Percentiles rank a stretch among this genome's conserved stretches.
Conservation (phyloP, 2,888 invertebrate species). For the Epistrophella euchroma region DNA sequence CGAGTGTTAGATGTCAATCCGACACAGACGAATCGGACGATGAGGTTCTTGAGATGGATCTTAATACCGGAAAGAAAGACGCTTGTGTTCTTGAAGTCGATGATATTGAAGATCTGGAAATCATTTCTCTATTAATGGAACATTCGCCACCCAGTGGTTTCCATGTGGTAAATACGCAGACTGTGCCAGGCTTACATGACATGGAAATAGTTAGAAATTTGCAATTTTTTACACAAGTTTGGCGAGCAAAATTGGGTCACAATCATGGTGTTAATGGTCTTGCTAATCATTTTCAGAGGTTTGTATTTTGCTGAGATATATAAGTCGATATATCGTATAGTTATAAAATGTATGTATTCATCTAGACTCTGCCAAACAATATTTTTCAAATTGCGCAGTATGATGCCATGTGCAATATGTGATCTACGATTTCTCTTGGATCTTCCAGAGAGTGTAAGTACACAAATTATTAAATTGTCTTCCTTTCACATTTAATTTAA, state of each 20-base stretch:
- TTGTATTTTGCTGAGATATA: neutral
- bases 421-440: constrained; percentile 92
- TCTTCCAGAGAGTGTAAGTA: constrained; percentile 91
- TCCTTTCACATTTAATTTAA: constrained; percentile 46
- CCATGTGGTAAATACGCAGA: constrained; percentile 91
- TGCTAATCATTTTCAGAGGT: constrained; percentile 85
- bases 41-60: constrained; percentile 87
- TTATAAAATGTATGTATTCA: constrained; percentile 45
- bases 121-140: constrained; percentile 90
- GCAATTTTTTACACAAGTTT: constrained; percentile 94
- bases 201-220: constrained; percentile 88
- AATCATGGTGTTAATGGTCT: constrained; percentile 85
- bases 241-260: constrained; percentile 87
- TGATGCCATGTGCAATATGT: constrained; percentile 94
- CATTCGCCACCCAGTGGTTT: constrained; percentile 90
- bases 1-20: constrained; percentile 78
- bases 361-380: constrained; percentile 88
- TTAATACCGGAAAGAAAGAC: constrained; percentile 90
- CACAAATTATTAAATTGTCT: neutral
- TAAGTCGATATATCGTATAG: neutral
- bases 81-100: constrained; percentile 93
- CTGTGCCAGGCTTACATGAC: constrained; percentile 89
- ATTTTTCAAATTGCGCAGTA: constrained; percentile 94
- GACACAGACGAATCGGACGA: constrained; percentile 89
- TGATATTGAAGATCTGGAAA: constrained; percentile 92